Percentiles rank a stretch among this genome's conserved stretches.
Conservation (phyloP, 2,888 invertebrate species). For the Erannis defoliaria region DNA sequence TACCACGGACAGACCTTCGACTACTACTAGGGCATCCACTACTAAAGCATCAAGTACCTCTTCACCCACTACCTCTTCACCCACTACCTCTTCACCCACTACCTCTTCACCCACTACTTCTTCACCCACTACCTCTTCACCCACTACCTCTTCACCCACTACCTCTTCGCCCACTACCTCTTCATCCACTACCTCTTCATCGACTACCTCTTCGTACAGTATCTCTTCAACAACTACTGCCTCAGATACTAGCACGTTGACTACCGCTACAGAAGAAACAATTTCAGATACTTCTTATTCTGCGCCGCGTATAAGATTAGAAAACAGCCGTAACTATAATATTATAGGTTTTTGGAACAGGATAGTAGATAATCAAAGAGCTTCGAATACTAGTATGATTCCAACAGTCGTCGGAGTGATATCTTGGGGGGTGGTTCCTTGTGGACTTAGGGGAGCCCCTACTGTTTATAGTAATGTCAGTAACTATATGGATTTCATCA, state of each 20-base stretch:
- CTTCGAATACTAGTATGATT: conserved; percentile 29
- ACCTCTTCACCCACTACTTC: background rate
- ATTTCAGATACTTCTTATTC: background rate
- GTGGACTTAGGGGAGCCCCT: conserved; percentile 81
- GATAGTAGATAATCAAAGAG: background rate
- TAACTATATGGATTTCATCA: conserved; percentile 78
- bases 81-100: background rate
- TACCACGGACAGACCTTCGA: background rate
- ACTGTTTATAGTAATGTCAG: conserved; percentile 85
- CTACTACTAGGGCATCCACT: background rate
- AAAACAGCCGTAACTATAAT: no score
- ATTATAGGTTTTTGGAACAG: background rate
- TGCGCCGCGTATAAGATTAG: no score
- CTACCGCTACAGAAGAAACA: background rate
- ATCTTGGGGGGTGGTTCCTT: conserved; percentile 85
- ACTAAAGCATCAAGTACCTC: background rate
- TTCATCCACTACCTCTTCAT: background rate
- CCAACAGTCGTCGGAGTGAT: conserved; percentile 82
- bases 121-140: background rate
- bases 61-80: background rate
- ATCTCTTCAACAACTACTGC: background rate
- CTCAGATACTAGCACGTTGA: background rate
- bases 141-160: background rate
- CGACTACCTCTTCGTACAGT: background rate
- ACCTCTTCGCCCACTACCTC: background rate